A percentile compares a stretch with the other conserved stretches of the same genome.
phyloP scores from a whole-genome alignment of 1,140 invertebrate genomes.

The Zaprionus taronus region DNA sequence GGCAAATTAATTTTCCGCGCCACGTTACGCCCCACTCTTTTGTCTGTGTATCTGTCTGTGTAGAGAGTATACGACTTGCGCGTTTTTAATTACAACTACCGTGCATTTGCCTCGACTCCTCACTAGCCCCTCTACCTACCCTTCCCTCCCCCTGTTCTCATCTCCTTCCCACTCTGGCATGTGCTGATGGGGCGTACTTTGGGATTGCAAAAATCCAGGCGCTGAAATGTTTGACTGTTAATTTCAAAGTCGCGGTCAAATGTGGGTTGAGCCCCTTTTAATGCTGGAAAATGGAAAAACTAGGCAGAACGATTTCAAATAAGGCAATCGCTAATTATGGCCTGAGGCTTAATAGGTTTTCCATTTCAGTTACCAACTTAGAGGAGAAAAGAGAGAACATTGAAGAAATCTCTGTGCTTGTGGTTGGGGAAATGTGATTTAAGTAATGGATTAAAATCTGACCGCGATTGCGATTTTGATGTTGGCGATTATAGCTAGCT shows the following conservation, averaged over 20 bases:
- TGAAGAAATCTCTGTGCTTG: neutral
- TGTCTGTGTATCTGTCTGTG: neutral
- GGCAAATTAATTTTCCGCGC: conserved; percentile 73
- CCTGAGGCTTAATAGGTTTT: conserved; percentile 11
- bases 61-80: conserved; percentile 70
- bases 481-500: neutral
- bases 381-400: neutral
- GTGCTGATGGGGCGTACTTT: neutral
- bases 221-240: conserved; percentile 44
- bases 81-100: conserved; percentile 80
- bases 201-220: conserved; percentile 38
- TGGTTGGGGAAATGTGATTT: neutral
- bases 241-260: conserved; percentile 45
- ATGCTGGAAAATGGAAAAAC: conserved; percentile 9
- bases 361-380: neutral
- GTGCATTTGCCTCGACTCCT: conserved; percentile 30
- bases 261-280: conserved; percentile 9
- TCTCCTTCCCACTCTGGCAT: no score
- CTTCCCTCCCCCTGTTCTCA: no score
- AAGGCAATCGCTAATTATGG: conserved; percentile 35
- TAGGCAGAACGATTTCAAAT: conserved; percentile 18
- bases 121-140: neutral
- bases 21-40: conserved; percentile 73
- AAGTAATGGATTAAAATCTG: neutral
- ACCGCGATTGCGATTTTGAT: neutral